Conservation (phyloP, 2,797 vertebrate genomes). For the Tachyglossus aculeatus region DNA sequence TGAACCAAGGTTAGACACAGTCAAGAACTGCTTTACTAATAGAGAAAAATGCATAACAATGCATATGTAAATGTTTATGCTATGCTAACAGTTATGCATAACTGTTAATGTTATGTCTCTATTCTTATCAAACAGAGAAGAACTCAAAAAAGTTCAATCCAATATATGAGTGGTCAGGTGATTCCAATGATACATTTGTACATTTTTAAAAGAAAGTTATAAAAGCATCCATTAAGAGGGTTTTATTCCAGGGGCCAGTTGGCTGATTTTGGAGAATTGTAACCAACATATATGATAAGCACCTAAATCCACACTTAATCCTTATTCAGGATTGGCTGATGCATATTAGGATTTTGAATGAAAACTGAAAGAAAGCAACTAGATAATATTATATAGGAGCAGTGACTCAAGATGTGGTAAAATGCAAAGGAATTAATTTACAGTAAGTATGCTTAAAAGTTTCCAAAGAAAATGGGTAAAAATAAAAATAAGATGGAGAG, state of each 20-base stretch:
- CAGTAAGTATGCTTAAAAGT: conserved; percentile 6
- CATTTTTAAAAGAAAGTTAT: conserved; percentile 14
- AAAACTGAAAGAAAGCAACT: conserved; percentile 32
- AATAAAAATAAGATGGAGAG: not conserved
- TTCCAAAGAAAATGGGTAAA: not conserved
- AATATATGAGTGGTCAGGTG: not conserved
- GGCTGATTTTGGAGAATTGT: conserved; percentile 30
- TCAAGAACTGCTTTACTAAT: conserved; percentile 17
- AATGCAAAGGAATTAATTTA: conserved; percentile 28
- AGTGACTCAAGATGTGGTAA: conserved; percentile 17
- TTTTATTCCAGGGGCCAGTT: conserved; percentile 48
- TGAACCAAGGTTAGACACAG: not conserved
- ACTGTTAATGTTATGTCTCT: not conserved
- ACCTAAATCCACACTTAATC: conserved; percentile 57
- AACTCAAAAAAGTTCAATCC: not conserved
- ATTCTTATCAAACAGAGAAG: not conserved
- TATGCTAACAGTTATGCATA: too few species aligned
- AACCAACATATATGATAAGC: conserved; percentile 37
- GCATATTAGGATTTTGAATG: conserved; percentile 45
- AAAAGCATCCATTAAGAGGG: conserved; percentile 27
- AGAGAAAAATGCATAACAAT: not conserved
- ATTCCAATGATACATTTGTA: not conserved
- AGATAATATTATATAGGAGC: conserved; percentile 43
- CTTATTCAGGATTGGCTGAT: conserved; percentile 26
- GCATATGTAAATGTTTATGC: too few species aligned